Evolutionary conservation across 2,797 vertebrate genomes (phyloP).

Genomic region (Rousettus madagascariensis): DNA sequence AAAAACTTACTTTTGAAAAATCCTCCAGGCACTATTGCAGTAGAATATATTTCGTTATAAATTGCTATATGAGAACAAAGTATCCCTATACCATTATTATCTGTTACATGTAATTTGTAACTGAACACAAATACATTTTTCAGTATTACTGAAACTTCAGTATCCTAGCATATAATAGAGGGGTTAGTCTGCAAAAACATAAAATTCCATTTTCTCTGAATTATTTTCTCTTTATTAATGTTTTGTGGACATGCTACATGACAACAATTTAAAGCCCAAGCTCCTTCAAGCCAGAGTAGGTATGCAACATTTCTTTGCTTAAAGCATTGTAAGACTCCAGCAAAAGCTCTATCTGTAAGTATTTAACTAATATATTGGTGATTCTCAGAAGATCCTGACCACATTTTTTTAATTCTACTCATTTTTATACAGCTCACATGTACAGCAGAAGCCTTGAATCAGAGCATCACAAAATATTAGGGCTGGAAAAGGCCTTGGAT

Average conservation of each 20-base stretch:
- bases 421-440: not conserved
- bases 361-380: not conserved
- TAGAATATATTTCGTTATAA: slow-evolving; percentile 23
- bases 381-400: not conserved
- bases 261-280: not conserved
- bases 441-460: not conserved
- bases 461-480: not conserved
- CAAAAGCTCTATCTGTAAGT: not conserved
- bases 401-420: not conserved
- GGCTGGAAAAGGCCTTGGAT: not conserved
- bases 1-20: slow-evolving; percentile 13
- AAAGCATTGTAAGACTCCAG: not conserved
- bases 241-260: not conserved
- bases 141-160: not conserved
- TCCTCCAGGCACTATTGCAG: not conserved
- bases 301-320: not conserved
- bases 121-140: slow-evolving; percentile 1
- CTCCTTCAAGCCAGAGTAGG: not conserved
- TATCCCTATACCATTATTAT: not conserved
- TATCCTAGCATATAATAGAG: not conserved
- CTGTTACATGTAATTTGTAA: slow-evolving; percentile 34
- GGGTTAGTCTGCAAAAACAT: not conserved
- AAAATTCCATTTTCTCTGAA: not conserved
- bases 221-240: not conserved
- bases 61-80: not conserved